Evolutionary conservation across 2,797 vertebrate genomes (phyloP).

Genomic region (Anomalospiza imberbis): DNA sequence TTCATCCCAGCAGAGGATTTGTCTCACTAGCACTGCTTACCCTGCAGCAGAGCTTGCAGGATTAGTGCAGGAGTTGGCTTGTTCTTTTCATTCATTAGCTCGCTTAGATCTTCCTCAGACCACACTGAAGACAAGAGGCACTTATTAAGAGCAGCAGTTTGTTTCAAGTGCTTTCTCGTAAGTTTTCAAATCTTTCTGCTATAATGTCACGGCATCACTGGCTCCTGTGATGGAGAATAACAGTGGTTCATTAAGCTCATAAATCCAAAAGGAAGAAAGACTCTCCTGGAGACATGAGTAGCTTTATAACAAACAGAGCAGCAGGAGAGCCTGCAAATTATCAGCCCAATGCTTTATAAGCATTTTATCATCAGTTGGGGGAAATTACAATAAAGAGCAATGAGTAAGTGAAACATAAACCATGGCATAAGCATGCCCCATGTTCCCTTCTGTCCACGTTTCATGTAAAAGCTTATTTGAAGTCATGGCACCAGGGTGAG

Average conservation of each 20-base stretch:
- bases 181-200: slow-evolving; percentile 47
- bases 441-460: not conserved
- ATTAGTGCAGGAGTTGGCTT: not conserved
- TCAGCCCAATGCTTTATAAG: slow-evolving; percentile 45
- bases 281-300: slow-evolving; percentile 44
- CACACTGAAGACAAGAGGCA: slow-evolving; percentile 38
- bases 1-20: not conserved
- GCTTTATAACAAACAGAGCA: slow-evolving; percentile 62
- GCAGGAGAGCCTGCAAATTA: slow-evolving; percentile 59
- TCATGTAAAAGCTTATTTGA: not conserved
- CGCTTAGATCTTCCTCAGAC: slow-evolving; percentile 31
- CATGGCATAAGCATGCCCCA: not conserved
- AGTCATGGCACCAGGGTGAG: not conserved
- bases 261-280: slow-evolving; percentile 60
- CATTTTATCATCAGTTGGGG: slow-evolving; percentile 43
- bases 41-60: not conserved
- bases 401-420: slow-evolving; percentile 13
- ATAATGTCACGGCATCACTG: slow-evolving; percentile 25
- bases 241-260: slow-evolving; percentile 53
- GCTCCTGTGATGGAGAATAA: slow-evolving; percentile 42
- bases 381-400: slow-evolving; percentile 48
- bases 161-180: slow-evolving; percentile 37
- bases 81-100: slow-evolving; percentile 30
- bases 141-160: slow-evolving; percentile 39
- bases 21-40: not conserved